Base-by-base conservation (phyloP, 1,140 invertebrate species). In the Sitobion miscanthi region DNA sequence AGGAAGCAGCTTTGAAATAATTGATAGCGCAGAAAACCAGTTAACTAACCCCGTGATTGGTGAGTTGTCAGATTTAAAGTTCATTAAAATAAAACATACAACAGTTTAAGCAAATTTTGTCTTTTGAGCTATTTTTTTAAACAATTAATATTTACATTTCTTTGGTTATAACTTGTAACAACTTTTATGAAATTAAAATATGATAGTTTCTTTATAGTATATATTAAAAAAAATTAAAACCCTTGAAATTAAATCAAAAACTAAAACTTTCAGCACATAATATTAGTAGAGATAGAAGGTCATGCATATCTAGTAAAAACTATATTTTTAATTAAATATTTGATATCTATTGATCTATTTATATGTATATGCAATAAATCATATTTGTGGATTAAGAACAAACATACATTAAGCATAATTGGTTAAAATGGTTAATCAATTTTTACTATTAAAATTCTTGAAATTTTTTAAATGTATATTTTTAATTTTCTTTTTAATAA, bases 1-100 rank as follows among this genome's bases (percentile, higher is more conserved):
- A 85, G 95, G 95, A 94, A 96, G 96, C 94, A 96, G 96, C 95
- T 96, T 96, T 95, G 96, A 96, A 95, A 96, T 96, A 95, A 96
- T 96, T 94, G 96, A 96, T 94, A 95, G 95, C 77, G 95, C 96
- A 94, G 96, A 95, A 93, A 95, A 96, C 94, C 94, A 95, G 94
- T 92, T 35, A 23, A 38, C 42, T 90, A 87, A 90, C 45, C 82
- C 77, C 62, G 54, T n/a, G 52, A 92, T 62, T n/a, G 90, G 89
- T 92, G n/a, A 52, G 91, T 91, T 88, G 25, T 69, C 6, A 90
- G 38, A 90, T 90, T 30, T 38, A 90, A 62, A 62, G 2, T 87
- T 49, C 85, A 83, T 35, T 30, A 7, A 85, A 42, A 85, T 38
- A 85, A 85, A 85, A 85, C 8, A 45, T 42, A 45, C 9, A 8